Conservation (phyloP, 2,888 invertebrate genomes). For the Spisula solida region DNA sequence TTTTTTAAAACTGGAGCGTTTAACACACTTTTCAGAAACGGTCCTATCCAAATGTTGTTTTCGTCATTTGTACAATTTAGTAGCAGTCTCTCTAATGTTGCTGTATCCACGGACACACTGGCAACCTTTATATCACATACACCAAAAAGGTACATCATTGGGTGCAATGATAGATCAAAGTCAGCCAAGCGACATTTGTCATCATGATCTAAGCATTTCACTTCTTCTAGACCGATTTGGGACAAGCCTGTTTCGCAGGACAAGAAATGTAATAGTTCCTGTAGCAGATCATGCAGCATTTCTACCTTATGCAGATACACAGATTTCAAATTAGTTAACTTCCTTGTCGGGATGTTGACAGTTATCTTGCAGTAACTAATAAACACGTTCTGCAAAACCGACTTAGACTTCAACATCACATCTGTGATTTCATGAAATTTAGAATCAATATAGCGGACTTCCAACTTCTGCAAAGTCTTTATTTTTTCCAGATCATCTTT, state of each 20-base stretch:
- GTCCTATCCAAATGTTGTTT: slow-evolving; percentile 5
- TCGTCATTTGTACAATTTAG: neutral
- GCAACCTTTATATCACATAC: neutral
- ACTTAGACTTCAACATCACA: neutral
- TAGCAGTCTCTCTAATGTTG: neutral
- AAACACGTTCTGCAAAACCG: slow-evolving; percentile 5
- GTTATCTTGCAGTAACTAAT: slow-evolving; percentile 7
- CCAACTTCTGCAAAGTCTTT: neutral
- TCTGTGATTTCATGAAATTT: slow-evolving; percentile 2
- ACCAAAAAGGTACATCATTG: slow-evolving; percentile 18
- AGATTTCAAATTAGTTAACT: neutral
- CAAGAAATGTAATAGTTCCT: neutral
- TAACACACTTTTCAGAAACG: neutral
- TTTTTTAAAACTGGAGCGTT: slow-evolving; percentile 31
- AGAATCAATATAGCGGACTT: slow-evolving; percentile 19
- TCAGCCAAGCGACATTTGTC: neutral
- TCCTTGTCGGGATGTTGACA: neutral
- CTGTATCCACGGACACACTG: neutral
- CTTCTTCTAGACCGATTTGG: slow-evolving; percentile 31
- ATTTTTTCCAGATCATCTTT: neutral
- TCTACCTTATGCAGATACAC: slow-evolving; percentile 17
- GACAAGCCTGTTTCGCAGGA: slow-evolving; percentile 14
- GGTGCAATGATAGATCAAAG: neutral
- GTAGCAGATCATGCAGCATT: neutral
- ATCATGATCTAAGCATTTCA: slow-evolving; percentile 19